Conservation (phyloP, 2,113 vertebrate species). For the human (Homo sapiens) region GRCh38 chr6:85321501-85322000, state of each 20-base stretch:
- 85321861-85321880: slow-evolving; percentile 67
- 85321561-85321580: neutral
- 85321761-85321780: slow-evolving; percentile 67
- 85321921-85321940: slow-evolving; percentile 41
- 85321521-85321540: slow-evolving; percentile 7
- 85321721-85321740: slow-evolving; percentile 55
- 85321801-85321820: slow-evolving; percentile 59
- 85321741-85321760: slow-evolving; percentile 63
- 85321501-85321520: neutral
- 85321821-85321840: slow-evolving; percentile 72
- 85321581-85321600: neutral
- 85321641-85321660: neutral
- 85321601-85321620: neutral
- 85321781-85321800: slow-evolving; percentile 65
- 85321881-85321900: slow-evolving; percentile 64
- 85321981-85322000: slow-evolving; percentile 19
- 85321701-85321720: slow-evolving; percentile 9
- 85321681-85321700: slow-evolving; percentile 46
- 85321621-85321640: neutral
- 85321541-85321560: slow-evolving; percentile 27
- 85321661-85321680: slow-evolving; percentile 41
- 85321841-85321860: slow-evolving; percentile 63
- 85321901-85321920: slow-evolving; percentile 46
- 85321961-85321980: slow-evolving; percentile 72
- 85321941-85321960: slow-evolving; percentile 57